Percentiles rank a stretch among this genome's conserved stretches.
Evolutionary conservation across 23 tunicate species (phyloP).

Genomic region (Trididemnum miniatum): DNA sequence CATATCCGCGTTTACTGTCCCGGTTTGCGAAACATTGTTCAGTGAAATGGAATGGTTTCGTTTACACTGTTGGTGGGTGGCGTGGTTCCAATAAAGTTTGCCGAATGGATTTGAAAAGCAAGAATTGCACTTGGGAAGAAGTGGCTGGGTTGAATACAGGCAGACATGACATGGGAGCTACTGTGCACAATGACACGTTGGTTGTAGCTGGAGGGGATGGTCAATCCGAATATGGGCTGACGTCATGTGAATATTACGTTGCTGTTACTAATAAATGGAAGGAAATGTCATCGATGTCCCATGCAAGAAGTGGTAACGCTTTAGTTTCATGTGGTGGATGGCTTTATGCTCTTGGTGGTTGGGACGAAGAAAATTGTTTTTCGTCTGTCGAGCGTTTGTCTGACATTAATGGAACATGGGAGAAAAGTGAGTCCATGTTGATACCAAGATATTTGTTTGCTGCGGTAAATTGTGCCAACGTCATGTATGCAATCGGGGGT

Average conservation of each 20-base stretch:
- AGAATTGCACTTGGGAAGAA: not conserved
- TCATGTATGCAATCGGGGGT: not conserved
- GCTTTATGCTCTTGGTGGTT: not conserved
- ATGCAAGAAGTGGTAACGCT: not conserved
- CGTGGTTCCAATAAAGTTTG: not conserved
- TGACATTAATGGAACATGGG: not conserved
- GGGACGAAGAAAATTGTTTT: not conserved
- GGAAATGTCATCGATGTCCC: not conserved
- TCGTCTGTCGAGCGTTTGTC: not conserved
- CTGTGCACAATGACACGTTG: not conserved
- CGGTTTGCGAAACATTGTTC: not conserved
- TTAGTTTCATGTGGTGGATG: not conserved
- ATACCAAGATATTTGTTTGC: not conserved
- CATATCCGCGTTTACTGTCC: not conserved
- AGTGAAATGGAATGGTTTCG: not conserved
- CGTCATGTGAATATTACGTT: not conserved
- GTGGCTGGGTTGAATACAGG: not conserved
- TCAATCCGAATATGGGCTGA: not conserved
- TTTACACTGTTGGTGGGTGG: not conserved
- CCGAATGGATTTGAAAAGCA: not conserved
- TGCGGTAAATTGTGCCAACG: not conserved
- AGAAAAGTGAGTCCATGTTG: not conserved
- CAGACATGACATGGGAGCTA: slow-evolving; percentile 1
- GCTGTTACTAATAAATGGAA: not conserved
- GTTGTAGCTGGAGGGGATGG: not conserved